Base-by-base conservation (phyloP, 2,113 vertebrate species). In the Heliornis fulica region DNA sequence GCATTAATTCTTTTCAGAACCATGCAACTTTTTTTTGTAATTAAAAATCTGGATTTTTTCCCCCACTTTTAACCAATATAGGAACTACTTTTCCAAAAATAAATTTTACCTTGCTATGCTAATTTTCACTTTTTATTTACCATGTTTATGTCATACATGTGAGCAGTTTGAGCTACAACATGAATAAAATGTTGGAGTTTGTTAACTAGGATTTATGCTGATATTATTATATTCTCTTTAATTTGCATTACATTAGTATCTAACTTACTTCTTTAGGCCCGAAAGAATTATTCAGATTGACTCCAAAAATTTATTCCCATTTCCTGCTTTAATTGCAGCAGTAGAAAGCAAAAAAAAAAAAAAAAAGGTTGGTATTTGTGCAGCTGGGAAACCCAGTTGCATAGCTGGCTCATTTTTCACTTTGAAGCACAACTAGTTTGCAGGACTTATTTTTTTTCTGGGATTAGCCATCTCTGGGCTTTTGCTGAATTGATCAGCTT, bases 321-420 rank as follows among this genome's bases (percentile, higher is more conserved):
- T 95, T 93, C 77, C 80, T 81, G 31, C 23, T 84, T 84, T 81
- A 81, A 34, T 86, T 81, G 53, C 40, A 84, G 34, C 26, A 87
- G 32, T 26, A 79, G 26, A 48, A 71, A 13, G 12, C 2, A 61
- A 63, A 86, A 81, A 80, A 90, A 84, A n/a, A n/a, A n/a, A n/a
- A n/a, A n/a, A n/a, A n/a, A n/a, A n/a, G n/a, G 3, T 3, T 48
- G 15, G 16, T 6, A 29, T 66, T 89, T 93, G 59, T 94, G 28
- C 40, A 41, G 13, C 15, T 26, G 32, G 48, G 57, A 10, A 81
- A 43, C 13, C n/a, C 56, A 41, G 11, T 84, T 84, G 53, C 26
- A 32, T 32, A 29, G 15, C 25, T 82, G 46, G 28, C 46, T 63
- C 13, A 15, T 75, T 78, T 93, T 91, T 84, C 25, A 48, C 51